Percentiles rank a stretch among this genome's conserved stretches.
Evolutionary conservation across 2,797 vertebrate genomes (phyloP).

Genomic region (Manis crassicaudata): DNA sequence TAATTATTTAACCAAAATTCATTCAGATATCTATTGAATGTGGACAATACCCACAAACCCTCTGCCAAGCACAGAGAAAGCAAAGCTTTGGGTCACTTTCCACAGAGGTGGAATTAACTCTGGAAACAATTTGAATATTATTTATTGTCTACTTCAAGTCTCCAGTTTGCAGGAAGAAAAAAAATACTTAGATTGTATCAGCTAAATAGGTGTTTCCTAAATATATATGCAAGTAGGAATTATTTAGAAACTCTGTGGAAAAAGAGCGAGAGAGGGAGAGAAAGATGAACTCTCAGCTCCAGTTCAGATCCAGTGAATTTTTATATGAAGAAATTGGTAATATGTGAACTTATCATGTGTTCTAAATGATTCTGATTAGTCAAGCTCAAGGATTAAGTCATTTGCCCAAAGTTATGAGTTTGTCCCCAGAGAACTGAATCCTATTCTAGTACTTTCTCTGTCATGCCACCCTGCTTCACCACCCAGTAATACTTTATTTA

Average conservation of each 20-base stretch:
- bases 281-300: background rate
- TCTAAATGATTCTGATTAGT: background rate
- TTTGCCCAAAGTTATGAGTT: background rate
- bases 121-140: constrained; percentile 6
- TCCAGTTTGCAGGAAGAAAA: background rate
- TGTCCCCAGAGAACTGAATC: background rate
- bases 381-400: background rate
- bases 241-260: background rate
- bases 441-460: background rate
- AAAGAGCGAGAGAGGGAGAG: background rate
- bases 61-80: background rate
- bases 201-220: constrained; percentile 17
- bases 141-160: background rate
- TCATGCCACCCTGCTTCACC: accelerated
- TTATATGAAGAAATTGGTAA: background rate
- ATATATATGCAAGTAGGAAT: background rate
- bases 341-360: background rate
- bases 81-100: background rate
- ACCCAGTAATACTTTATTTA: background rate
- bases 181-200: background rate
- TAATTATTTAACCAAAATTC: background rate
- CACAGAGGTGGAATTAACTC: background rate
- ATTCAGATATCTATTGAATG: background rate
- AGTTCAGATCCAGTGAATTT: background rate
- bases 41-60: background rate